These are phyloP conservation scores for Alsophila aescularia DNA, from an alignment of 2,888 invertebrate species.

Conservation along the genomic window DNA sequence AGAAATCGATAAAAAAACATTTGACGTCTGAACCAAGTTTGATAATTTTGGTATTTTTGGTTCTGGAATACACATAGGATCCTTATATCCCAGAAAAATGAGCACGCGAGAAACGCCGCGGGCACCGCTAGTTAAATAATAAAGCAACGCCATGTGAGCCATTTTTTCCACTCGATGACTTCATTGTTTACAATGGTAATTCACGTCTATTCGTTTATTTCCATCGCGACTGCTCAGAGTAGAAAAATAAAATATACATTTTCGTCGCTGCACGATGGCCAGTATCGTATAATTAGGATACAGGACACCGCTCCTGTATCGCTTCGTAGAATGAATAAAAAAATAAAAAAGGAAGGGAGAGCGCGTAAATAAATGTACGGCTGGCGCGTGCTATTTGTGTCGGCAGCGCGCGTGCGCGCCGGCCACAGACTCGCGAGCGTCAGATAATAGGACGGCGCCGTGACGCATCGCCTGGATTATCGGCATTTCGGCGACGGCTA, in stretches of 20 bases:
- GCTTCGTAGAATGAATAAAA: constrained; percentile 51
- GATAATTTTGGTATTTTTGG: too few relatives aligned
- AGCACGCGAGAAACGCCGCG: too few relatives aligned
- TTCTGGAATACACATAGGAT: too few relatives aligned
- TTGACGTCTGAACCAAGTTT: too few relatives aligned
- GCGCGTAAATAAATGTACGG: constrained; percentile 63
- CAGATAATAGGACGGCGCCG: constrained; percentile 44
- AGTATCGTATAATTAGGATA: background rate
- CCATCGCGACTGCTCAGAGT: constrained; percentile 1
- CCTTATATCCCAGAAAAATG: too few relatives aligned
- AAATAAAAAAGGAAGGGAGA: constrained; percentile 63
- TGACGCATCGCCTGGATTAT: constrained; percentile 23
- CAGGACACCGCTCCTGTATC: constrained; percentile 20
- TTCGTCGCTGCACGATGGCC: background rate
- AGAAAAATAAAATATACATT: constrained; percentile 1
- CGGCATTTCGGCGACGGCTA: constrained; percentile 9
- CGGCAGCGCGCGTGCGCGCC: constrained; percentile 59
- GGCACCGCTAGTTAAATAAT: too few relatives aligned
- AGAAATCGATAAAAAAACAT: too few relatives aligned
- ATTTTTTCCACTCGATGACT: constrained; percentile 18
- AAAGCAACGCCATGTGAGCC: constrained; percentile 17
- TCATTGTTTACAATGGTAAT: constrained; percentile 28
- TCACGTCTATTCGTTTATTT: constrained; percentile 18
- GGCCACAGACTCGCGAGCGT: constrained; percentile 32
- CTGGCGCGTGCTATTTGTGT: constrained; percentile 72